Evolutionary conservation across 2,113 vertebrate genomes (phyloP).

Genomic region (Uria lomvia): DNA sequence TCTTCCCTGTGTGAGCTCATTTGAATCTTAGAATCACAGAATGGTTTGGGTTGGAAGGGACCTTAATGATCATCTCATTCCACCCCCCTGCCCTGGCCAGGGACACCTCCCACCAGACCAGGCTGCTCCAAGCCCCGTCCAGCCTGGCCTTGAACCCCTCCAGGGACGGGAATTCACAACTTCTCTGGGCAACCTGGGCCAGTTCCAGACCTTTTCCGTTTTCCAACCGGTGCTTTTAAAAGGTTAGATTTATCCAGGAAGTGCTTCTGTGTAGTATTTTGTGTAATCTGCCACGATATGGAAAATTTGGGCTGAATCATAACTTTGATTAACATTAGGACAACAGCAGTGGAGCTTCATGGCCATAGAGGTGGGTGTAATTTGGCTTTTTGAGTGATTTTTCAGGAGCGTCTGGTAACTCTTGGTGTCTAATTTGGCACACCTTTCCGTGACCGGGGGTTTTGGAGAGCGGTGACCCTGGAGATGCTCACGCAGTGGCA

Average conservation of each 20-base stretch:
- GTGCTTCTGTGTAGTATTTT: not conserved
- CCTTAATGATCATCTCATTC: too few species aligned
- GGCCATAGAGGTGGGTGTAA: not conserved
- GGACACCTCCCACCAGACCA: too few species aligned
- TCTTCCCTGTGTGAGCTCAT: not conserved
- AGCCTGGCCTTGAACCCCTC: too few species aligned
- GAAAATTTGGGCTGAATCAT: fast-evolving
- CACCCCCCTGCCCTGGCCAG: too few species aligned
- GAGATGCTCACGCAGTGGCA: not conserved
- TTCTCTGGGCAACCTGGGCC: too few species aligned
- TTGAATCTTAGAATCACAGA: not conserved
- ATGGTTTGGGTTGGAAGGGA: too few species aligned
- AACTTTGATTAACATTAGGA: not conserved
- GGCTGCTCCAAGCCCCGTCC: too few species aligned
- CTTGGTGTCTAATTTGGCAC: fast-evolving
- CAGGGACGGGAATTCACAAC: too few species aligned
- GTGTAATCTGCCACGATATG: not conserved
- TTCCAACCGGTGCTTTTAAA: not conserved
- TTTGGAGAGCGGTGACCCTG: not conserved
- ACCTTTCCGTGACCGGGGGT: fast-evolving
- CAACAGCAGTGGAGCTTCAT: not conserved
- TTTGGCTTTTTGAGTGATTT: not conserved
- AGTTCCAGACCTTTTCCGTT: not conserved
- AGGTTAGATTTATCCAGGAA: not conserved
- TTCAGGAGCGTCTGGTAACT: not conserved